Percentiles rank a stretch among this genome's conserved stretches.
Evolutionary conservation across 2,797 vertebrate species (phyloP).

Genomic region (Lates japonicus): DNA sequence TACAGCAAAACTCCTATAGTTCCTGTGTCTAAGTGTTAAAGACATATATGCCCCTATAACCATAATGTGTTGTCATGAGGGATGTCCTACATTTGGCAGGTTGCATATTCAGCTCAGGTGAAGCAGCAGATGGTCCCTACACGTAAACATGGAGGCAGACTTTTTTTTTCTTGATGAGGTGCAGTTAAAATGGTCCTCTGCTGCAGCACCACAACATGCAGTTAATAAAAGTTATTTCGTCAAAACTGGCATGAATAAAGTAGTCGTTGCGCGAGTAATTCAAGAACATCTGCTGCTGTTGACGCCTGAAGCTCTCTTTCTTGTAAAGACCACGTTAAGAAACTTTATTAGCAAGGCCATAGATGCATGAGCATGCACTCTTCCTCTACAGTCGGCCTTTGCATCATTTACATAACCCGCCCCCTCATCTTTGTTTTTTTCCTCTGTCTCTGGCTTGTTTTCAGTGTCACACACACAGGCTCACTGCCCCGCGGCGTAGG

Average conservation of each 20-base stretch:
- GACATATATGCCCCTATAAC: not conserved
- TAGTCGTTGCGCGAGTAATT: conserved; percentile 18
- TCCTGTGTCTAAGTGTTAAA: not conserved
- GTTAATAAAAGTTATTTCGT: conserved; percentile 31
- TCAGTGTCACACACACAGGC: conserved; percentile 31
- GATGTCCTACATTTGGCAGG: not conserved
- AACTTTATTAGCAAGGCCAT: conserved; percentile 33
- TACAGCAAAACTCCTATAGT: not conserved
- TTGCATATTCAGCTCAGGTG: not conserved
- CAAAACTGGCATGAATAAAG: conserved; percentile 27
- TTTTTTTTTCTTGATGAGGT: too few species aligned
- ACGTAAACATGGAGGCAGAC: not conserved
- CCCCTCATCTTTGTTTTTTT: conserved; percentile 42
- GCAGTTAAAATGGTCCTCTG: not conserved
- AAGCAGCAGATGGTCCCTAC: not conserved
- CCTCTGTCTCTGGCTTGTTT: conserved; percentile 33
- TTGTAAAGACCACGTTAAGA: conserved; percentile 48
- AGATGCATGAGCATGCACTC: conserved; percentile 21
- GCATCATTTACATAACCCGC: conserved; percentile 60
- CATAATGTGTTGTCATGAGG: not conserved
- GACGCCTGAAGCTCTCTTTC: conserved; percentile 35
- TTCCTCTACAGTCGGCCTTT: conserved; percentile 39
- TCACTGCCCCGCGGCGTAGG: conserved; percentile 46
- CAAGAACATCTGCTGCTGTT: conserved; percentile 43
- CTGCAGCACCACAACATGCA: not conserved